These are phyloP conservation scores for Andrena hattorfiana DNA, from an alignment of 2,888 invertebrate genomes.

Conservation along the genomic window DNA sequence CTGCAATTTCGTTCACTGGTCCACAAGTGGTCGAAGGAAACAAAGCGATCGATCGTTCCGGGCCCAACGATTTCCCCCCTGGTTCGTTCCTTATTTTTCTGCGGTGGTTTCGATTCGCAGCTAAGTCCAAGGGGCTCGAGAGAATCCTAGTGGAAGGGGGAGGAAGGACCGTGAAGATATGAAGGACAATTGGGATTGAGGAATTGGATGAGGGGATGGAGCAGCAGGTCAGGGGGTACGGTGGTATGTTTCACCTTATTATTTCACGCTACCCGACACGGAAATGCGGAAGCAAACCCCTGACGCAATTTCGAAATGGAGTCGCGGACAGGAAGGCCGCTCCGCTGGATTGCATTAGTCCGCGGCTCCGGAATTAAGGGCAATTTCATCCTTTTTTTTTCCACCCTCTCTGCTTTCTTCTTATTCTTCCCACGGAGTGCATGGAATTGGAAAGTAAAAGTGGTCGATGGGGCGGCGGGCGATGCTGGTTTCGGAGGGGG, in stretches of 20 bases:
- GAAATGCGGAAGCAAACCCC: slow-evolving; percentile 49
- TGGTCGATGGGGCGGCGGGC: slow-evolving; percentile 14
- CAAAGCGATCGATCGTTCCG: slow-evolving; percentile 26
- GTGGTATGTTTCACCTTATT: slow-evolving; percentile 58
- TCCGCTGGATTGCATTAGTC: slow-evolving; percentile 69
- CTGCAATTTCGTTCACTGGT: slow-evolving; percentile 50
- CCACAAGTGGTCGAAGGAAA: slow-evolving; percentile 55
- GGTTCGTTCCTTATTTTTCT: background rate
- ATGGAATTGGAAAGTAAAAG: slow-evolving; percentile 43
- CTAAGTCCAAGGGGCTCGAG: background rate
- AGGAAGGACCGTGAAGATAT: background rate
- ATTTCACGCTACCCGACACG: slow-evolving; percentile 26
- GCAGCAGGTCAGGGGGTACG: background rate
- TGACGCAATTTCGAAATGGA: slow-evolving; percentile 73
- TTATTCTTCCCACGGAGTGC: slow-evolving; percentile 13
- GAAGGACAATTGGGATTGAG: background rate
- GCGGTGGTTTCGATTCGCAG: background rate
- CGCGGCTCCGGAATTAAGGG: slow-evolving; percentile 61
- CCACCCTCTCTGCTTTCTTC: background rate
- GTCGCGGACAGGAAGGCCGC: slow-evolving; percentile 42
- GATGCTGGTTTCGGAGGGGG: slow-evolving; percentile 25
- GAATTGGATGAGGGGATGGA: slow-evolving; percentile 7
- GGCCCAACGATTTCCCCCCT: slow-evolving; percentile 1
- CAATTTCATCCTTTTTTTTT: slow-evolving; percentile 50
- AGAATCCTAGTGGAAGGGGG: background rate